Conservation (phyloP, 1,140 invertebrate genomes). For the Heterodera schachtii region DNA sequence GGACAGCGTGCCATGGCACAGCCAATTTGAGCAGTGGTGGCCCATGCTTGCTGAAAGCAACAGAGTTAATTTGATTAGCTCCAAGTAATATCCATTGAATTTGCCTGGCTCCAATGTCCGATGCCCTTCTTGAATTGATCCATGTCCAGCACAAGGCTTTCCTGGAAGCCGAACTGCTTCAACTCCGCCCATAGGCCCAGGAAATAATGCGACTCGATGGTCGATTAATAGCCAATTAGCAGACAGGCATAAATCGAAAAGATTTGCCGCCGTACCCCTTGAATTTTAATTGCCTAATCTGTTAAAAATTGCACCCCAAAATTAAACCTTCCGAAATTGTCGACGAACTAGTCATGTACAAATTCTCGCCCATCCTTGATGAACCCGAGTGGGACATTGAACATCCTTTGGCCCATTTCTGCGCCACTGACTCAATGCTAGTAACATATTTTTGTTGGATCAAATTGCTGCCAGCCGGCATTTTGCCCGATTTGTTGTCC, state of each 20-base stretch:
- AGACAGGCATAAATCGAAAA: too few species aligned
- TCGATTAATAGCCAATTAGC: too few species aligned
- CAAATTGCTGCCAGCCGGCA: conserved; percentile 6
- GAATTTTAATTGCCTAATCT: too few species aligned
- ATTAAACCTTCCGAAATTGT: background rate
- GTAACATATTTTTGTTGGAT: background rate
- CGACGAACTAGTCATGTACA: conserved; percentile 1
- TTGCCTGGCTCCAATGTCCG: conserved; percentile 21
- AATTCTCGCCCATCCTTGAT: background rate
- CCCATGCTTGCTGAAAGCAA: conserved; percentile 16
- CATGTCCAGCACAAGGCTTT: conserved; percentile 3
- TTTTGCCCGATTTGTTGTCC: background rate
- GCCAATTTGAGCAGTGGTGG: conserved; percentile 10
- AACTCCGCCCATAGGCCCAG: too few species aligned
- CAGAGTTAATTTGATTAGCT: too few species aligned
- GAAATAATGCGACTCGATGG: too few species aligned
- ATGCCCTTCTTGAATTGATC: conserved; percentile 14
- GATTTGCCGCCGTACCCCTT: too few species aligned
- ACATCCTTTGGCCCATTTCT: conserved; percentile 15
- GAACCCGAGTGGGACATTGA: conserved; percentile 5
- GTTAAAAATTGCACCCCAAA: too few species aligned
- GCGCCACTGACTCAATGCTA: background rate
- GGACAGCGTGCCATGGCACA: conserved; percentile 13
- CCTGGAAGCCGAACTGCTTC: background rate
- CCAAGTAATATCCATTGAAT: too few species aligned